Evolutionary conservation across 2,797 vertebrate species (phyloP).

Genomic region (Podarcis siculus): DNA sequence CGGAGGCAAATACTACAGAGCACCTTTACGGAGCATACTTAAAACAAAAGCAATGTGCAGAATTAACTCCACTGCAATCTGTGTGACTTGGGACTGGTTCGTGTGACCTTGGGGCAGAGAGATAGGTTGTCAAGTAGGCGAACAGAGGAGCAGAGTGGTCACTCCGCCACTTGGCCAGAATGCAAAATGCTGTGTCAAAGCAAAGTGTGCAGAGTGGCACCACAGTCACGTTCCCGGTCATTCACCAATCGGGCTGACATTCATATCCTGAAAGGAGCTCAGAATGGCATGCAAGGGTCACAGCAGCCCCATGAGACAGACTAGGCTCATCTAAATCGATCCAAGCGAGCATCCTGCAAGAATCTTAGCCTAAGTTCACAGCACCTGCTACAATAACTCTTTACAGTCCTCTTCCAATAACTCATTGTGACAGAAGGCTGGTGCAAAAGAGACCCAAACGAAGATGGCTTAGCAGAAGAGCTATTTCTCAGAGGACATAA

Average conservation of each 20-base stretch:
- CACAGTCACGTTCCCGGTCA: not conserved
- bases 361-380: not conserved
- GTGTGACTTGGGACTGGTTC: not conserved
- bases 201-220: not conserved
- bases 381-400: not conserved
- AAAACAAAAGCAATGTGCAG: too few species aligned
- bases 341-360: not conserved
- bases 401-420: too few species aligned
- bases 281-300: not conserved
- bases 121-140: not conserved
- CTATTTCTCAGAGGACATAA: too few species aligned
- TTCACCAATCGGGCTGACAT: not conserved
- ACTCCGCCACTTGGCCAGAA: not conserved
- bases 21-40: not conserved
- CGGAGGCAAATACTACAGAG: not conserved
- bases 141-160: not conserved
- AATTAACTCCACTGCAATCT: not conserved
- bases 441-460: not conserved
- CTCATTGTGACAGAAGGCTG: not conserved
- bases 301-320: not conserved
- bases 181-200: not conserved
- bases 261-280: not conserved
- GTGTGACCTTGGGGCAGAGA: not conserved
- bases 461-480: too few species aligned
- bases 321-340: not conserved